Percentiles rank a stretch among this genome's conserved stretches.
Evolutionary conservation across 2,113 vertebrate species (phyloP).

Genomic region (Spea bombifrons): DNA sequence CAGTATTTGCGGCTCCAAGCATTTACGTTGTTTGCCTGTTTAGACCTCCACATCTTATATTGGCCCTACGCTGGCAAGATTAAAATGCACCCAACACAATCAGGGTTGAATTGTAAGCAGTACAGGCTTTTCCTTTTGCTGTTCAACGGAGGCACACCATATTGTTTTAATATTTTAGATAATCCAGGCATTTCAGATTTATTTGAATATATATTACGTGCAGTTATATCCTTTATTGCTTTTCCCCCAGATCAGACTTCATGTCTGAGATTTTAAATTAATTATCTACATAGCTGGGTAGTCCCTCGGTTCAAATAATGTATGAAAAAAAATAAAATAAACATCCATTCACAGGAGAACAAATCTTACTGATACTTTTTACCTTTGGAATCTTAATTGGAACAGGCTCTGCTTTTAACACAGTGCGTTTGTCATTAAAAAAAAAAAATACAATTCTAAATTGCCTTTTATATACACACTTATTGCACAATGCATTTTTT

Average conservation of each 20-base stretch:
- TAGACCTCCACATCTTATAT: too few relatives aligned
- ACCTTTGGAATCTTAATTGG: background rate
- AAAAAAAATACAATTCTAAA: background rate
- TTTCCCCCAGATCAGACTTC: constrained; percentile 4
- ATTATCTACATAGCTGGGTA: constrained; percentile 14
- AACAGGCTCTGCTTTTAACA: background rate
- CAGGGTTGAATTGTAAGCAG: background rate
- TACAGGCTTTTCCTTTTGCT: background rate
- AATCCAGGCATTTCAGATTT: constrained; percentile 13
- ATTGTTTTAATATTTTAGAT: constrained; percentile 5
- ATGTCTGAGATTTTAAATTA: constrained; percentile 25
- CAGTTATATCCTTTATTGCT: constrained; percentile 6
- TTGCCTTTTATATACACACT: background rate
- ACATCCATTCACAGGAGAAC: constrained; percentile 1
- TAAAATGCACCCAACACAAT: too few relatives aligned
- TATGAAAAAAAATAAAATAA: constrained; percentile 15
- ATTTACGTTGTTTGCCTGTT: too few relatives aligned
- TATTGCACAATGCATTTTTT: background rate
- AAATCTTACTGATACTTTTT: background rate
- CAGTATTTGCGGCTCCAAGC: too few relatives aligned
- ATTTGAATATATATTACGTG: constrained; percentile 6
- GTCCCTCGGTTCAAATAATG: constrained; percentile 6
- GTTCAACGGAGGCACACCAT: background rate
- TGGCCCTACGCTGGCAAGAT: too few relatives aligned
- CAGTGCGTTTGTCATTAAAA: background rate